Evolutionary conservation across 2,113 vertebrate genomes (phyloP), one percentile per base, ranked within the genome.

Genomic region (Myiozetetes cayanensis): DNA sequence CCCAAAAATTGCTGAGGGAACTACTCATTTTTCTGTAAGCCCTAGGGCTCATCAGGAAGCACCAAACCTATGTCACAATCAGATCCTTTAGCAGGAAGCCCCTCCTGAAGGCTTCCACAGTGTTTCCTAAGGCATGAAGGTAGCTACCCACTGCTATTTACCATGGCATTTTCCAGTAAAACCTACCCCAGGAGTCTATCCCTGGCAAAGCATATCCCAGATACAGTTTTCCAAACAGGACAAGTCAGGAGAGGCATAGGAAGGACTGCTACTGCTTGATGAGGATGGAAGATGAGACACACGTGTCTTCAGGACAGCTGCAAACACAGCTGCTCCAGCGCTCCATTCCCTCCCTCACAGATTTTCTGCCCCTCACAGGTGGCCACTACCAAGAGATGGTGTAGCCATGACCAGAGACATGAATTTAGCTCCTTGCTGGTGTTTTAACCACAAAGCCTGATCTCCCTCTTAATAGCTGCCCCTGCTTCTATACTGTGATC

Each of bases 321-420:
- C 35, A 68, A n/a, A 25, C 31, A 35, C 24, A 50, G 33, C 39
- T 85, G 24, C 3, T 10, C 35, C 0, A 0, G 6, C 1, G 9
- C 0, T 4, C 19, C 8, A 6, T 39, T 68, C 19, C 28, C 14
- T 73, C 14, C 8, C 25, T 70, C 4, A 1, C 6, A 53, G 28
- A 22, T 25, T 88, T 72, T 30, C 25, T 72, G n/a, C 31, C 41
- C 62, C 12, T 90, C 10, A 2, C n/a, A 65, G 15, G 10, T 37
- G 46, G 22, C 23, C 10, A 21, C 16, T 23, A 41, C 28, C 44
- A 88, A 55, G 12, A 31, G 9, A 33, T 15, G 16, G 16, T 37
- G 17, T 28, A 84, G 37, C 47, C 1, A 1, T 39, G 55, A 10
- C 19, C 23, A 43, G 70, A 50, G 61, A 71, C 59, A 43, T 27